phyloP scores from a whole-genome alignment of 2,113 vertebrate species.

The Upupa epops region DNA sequence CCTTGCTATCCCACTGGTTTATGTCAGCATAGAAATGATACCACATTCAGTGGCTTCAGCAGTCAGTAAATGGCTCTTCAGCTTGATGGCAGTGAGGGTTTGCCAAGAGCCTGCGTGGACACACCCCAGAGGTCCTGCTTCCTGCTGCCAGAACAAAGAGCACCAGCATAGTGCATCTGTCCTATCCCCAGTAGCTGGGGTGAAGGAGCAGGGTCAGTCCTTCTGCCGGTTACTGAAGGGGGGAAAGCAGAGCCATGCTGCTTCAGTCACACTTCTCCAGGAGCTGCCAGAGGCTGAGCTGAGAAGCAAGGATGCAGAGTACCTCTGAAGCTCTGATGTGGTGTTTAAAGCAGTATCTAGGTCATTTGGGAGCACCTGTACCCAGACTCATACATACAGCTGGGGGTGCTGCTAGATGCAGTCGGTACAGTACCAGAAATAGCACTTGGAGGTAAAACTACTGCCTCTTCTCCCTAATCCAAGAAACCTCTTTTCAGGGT shows the following conservation, averaged over 20 bases:
- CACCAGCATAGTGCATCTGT: accelerated
- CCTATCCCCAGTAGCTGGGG: accelerated
- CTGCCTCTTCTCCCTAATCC: background rate
- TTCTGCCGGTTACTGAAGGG: background rate
- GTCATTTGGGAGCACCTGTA: accelerated
- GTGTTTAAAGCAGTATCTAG: background rate
- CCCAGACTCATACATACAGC: accelerated
- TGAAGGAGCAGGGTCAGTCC: background rate
- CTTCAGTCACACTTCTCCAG: background rate
- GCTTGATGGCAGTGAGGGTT: background rate
- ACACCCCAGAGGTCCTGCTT: background rate
- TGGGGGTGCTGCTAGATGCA: background rate
- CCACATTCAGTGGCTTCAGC: background rate
- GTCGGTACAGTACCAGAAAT: background rate
- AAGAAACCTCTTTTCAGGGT: background rate
- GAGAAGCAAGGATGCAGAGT: background rate
- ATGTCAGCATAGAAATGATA: background rate
- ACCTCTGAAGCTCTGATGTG: accelerated
- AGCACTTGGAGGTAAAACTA: background rate
- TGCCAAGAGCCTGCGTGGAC: background rate
- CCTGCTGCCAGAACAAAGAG: background rate
- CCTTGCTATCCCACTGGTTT: background rate
- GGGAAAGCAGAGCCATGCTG: background rate
- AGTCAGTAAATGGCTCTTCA: background rate
- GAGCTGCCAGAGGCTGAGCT: background rate